These are phyloP conservation scores for Dreissena rostriformis DNA, from an alignment of 1,140 invertebrate species.

Conservation along the genomic window DNA sequence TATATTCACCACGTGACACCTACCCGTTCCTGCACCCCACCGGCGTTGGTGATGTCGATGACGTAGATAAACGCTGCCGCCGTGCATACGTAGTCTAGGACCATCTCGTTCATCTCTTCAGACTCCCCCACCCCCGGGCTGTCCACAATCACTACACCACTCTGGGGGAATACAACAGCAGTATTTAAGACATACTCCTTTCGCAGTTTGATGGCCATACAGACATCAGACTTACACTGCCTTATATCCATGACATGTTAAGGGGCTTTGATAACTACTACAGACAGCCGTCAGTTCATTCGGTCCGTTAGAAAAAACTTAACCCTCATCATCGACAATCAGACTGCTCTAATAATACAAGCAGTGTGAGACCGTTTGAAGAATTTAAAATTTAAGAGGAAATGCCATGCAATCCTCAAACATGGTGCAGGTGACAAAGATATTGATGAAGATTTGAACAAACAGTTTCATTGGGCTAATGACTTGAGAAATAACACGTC, in stretches of 20 bases:
- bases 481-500: too few species aligned
- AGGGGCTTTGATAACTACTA: too few species aligned
- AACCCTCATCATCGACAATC: neutral
- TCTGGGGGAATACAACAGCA: conserved; percentile 59
- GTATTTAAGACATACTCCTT: neutral
- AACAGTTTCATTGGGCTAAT: too few species aligned
- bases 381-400: too few species aligned
- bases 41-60: conserved; percentile 74
- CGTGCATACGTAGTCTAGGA: conserved; percentile 69
- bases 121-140: conserved; percentile 77
- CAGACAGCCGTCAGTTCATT: neutral
- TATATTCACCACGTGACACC: neutral
- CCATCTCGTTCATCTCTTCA: conserved; percentile 69
- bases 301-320: neutral
- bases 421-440: too few species aligned
- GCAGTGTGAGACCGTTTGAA: too few species aligned
- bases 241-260: too few species aligned
- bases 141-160: conserved; percentile 74
- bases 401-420: too few species aligned
- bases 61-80: conserved; percentile 73
- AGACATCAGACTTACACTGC: neutral
- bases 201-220: too few species aligned
- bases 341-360: neutral
- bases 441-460: too few species aligned
- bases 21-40: conserved; percentile 75